Evolutionary conservation across 2,797 vertebrate species (phyloP).

Genomic region (Enteromius fasciolatus): DNA sequence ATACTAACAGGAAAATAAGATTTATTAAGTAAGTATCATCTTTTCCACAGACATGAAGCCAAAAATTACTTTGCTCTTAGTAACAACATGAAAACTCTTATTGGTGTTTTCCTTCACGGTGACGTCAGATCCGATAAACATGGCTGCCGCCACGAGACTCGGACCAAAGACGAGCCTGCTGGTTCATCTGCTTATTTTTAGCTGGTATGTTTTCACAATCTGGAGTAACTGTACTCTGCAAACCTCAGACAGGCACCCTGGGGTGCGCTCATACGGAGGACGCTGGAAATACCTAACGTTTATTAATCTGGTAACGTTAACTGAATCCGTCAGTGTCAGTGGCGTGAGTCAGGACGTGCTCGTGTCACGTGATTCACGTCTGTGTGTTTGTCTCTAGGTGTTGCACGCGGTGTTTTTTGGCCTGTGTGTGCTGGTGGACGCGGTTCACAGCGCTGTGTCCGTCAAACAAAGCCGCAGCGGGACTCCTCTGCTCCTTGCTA

Average conservation of each 20-base stretch:
- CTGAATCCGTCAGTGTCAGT: too few species aligned
- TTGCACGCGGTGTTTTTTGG: constrained; percentile 65
- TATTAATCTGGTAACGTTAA: constrained; percentile 69
- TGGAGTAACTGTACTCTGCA: constrained; percentile 58
- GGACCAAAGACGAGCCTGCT: constrained; percentile 21
- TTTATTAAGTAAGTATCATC: too few species aligned
- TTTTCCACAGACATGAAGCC: too few species aligned
- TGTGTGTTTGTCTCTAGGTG: constrained; percentile 44
- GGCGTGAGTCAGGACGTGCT: background rate
- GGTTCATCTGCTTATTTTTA: constrained; percentile 62
- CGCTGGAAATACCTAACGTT: constrained; percentile 80
- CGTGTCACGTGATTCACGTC: background rate
- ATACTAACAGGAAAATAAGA: too few species aligned
- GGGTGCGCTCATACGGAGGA: constrained; percentile 67
- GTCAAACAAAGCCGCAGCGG: constrained; percentile 40
- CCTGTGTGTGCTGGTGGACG: constrained; percentile 56
- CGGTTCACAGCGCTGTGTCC: constrained; percentile 45
- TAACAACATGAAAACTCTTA: background rate
- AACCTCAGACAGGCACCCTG: constrained; percentile 52
- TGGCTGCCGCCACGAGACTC: constrained; percentile 27
- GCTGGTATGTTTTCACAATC: constrained; percentile 68
- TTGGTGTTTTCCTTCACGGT: background rate
- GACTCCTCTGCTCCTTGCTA: constrained; percentile 40
- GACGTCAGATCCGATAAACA: background rate
- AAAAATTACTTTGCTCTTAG: too few species aligned